phyloP scores from a whole-genome alignment of 2,113 vertebrate genomes.

The Triplophysa tibetana region DNA sequence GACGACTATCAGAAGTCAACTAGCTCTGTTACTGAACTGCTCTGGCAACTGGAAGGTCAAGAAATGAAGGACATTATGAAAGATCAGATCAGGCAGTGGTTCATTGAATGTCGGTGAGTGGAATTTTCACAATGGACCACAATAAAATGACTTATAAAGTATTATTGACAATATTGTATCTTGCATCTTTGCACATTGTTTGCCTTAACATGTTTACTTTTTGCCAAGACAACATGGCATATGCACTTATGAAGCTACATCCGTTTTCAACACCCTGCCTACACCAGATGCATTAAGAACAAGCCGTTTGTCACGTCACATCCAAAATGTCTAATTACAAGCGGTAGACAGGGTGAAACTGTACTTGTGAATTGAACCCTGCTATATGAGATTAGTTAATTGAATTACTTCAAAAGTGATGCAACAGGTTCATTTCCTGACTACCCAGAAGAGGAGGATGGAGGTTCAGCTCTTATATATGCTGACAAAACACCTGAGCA shows the following conservation, averaged over 20 bases:
- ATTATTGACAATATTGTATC: no score
- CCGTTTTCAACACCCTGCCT: no score
- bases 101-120: constrained; percentile 76
- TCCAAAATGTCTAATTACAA: no score
- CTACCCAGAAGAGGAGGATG: constrained; percentile 73
- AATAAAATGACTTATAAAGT: no score
- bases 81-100: constrained; percentile 76
- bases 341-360: no score
- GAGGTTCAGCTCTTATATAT: constrained; percentile 73
- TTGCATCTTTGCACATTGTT: no score
- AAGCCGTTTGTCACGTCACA: no score
- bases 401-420: constrained; percentile 58
- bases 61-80: constrained; percentile 70
- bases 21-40: constrained; percentile 35
- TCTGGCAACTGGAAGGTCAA: constrained; percentile 65
- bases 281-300: no score
- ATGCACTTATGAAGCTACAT: no score
- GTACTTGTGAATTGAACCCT: no score
- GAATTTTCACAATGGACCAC: neutral
- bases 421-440: constrained; percentile 79
- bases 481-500: constrained; percentile 76
- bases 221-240: no score
- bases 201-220: no score
- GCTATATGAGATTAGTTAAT: neutral
- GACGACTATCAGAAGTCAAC: constrained; percentile 63